Conservation (phyloP, 2,113 vertebrate species). For the Philantomba maxwellii region DNA sequence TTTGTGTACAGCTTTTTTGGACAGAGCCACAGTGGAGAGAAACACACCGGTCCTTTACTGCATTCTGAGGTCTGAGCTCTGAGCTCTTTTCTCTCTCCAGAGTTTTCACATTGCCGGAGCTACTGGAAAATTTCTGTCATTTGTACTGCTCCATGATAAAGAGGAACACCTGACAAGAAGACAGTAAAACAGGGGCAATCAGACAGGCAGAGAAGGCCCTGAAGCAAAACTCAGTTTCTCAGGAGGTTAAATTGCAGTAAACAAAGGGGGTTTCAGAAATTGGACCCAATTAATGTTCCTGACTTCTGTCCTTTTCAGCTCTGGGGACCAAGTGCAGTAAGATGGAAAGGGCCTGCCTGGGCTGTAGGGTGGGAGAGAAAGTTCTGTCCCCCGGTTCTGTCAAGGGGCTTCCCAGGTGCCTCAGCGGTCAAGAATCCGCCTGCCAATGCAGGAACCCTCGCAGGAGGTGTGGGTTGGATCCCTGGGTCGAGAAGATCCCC, state of each 20-base stretch:
- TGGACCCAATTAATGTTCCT: not conserved
- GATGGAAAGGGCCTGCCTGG: not conserved
- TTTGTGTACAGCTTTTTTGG: not conserved
- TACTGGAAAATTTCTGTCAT: not conserved
- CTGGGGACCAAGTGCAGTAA: not conserved
- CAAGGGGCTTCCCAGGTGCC: not conserved
- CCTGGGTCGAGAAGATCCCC: not conserved
- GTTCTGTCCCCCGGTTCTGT: not conserved
- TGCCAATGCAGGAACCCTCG: not conserved
- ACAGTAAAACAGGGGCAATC: not conserved
- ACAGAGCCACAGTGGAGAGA: not conserved
- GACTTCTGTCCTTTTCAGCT: not conserved
- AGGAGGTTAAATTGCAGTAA: not conserved
- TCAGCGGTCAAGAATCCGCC: fast-evolving
- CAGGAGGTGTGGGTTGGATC: not conserved
- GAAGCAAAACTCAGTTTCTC: not conserved
- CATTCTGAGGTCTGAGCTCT: not conserved
- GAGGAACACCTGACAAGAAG: not conserved
- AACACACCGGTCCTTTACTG: too few species aligned
- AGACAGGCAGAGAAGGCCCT: not conserved
- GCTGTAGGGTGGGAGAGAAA: not conserved
- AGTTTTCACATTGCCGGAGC: not conserved
- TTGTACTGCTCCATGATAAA: not conserved
- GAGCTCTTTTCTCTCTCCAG: not conserved
- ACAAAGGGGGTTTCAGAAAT: not conserved